Evolutionary conservation across 1,140 invertebrate genomes (phyloP), one percentile per base, ranked within the genome.

Genomic region (Lerema accius): DNA sequence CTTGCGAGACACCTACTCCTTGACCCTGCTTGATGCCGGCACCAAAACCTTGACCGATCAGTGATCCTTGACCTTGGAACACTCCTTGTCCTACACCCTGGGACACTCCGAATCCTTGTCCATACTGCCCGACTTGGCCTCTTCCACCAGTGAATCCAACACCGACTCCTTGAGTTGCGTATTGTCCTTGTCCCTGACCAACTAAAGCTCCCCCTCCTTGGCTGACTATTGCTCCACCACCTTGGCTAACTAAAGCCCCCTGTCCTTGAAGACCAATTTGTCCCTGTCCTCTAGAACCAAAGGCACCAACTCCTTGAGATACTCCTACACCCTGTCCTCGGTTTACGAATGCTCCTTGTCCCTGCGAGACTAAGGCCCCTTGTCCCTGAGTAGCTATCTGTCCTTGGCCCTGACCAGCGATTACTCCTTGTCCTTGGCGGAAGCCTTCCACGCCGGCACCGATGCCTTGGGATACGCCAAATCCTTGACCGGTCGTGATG

Each of bases 1-100:
- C 69, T 19, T 70, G 68, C n/a, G 40, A 43, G 5, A 65, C 63
- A n/a, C 7, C 15, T 0, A 17, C 6, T 55, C 69, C 66, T 63
- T 68, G 53, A 0, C 35, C 49, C 32, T 62, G 48, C 28, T 14
- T 45, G 48, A 62, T 63, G 39, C 23, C 65, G 9, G 53, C 45
- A 0, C 59, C 65, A 10, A 63, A 48, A 9, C 68, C 63, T 61
- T 63, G 39, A 0, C 6, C 9, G 26, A 63, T 49, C 26, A 49
- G 14, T 0, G 46, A 49, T 9, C 46, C 46, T 19, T 49, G 46
- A 11, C 61, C 67, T 61, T 69, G 67, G 0, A 55, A 53, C 3
- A 71, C 65, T 1, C 53, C n/a, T 59, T 59, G 49, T n/a, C 63
- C 55, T 51, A 40, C 10, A 17, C 66, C 49, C 16, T 48, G 50